These are phyloP conservation scores for Alauda arvensis DNA, from an alignment of 2,797 vertebrate genomes.

Conservation along the genomic window DNA sequence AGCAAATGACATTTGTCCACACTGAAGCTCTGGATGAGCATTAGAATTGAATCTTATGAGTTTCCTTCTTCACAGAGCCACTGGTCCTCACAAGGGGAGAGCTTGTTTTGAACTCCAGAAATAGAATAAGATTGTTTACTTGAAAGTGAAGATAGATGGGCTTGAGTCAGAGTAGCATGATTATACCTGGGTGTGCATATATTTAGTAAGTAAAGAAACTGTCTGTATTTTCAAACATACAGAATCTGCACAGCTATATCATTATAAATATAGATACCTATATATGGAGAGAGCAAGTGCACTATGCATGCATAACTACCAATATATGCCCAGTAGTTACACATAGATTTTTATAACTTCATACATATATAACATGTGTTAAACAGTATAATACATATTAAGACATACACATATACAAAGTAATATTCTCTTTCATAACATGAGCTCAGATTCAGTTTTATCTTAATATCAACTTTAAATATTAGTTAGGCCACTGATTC, in stretches of 20 bases:
- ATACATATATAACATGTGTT: not conserved
- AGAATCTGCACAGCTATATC: not conserved
- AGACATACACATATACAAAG: not conserved
- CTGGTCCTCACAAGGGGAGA: not conserved
- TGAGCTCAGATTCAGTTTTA: not conserved
- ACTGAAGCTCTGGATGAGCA: not conserved
- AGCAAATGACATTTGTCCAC: not conserved
- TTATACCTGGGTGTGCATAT: not conserved
- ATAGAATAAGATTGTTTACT: not conserved
- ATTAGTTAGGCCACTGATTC: not conserved
- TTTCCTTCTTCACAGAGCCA: not conserved
- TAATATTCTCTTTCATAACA: not conserved
- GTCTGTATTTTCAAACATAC: not conserved
- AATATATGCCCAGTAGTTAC: not conserved
- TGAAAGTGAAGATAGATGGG: not conserved
- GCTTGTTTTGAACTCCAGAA: conserved; percentile 15
- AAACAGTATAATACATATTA: not conserved
- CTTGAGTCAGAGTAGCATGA: not conserved
- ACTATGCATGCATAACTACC: not conserved
- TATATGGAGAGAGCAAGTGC: not conserved
- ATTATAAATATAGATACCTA: not conserved
- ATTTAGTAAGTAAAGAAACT: not conserved
- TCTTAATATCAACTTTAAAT: not conserved
- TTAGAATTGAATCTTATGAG: not conserved
- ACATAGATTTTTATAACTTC: not conserved